These are phyloP conservation scores for Lacanobia wlatinum DNA, from an alignment of 2,888 invertebrate genomes.

Conservation along the genomic window DNA sequence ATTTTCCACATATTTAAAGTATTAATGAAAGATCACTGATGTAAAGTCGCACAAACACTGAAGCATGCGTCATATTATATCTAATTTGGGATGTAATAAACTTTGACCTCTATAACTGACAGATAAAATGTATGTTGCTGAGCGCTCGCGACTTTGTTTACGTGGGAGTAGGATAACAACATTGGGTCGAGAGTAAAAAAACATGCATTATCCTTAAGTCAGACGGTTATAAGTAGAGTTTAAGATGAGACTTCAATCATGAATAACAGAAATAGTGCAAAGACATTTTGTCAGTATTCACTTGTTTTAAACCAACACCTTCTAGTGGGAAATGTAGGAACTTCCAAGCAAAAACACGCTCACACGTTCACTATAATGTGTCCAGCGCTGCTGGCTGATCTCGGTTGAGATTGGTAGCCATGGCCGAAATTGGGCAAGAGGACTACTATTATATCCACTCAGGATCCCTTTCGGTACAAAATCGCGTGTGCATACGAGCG, in stretches of 20 bases:
- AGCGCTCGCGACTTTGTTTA: background rate
- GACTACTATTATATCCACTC: no score
- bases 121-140: slow-evolving; percentile 29
- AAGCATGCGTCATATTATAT: slow-evolving; percentile 30
- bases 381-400: no score
- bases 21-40: slow-evolving; percentile 15
- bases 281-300: no score
- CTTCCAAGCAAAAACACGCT: background rate
- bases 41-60: slow-evolving; percentile 22
- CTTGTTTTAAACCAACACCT: background rate
- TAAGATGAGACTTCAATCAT: background rate
- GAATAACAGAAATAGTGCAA: background rate
- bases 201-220: background rate
- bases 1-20: slow-evolving; percentile 28
- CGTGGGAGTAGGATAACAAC: slow-evolving; percentile 17
- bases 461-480: no score
- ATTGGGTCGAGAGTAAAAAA: background rate
- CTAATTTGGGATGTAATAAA: slow-evolving; percentile 47
- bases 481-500: no score
- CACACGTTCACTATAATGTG: no score
- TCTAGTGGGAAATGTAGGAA: background rate
- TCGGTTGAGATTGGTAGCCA: no score
- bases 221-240: background rate
- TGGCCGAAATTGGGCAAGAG: no score
- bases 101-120: slow-evolving; percentile 37